A percentile compares a stretch with the other conserved stretches of the same genome.
These are phyloP conservation scores for Bubo blakistoni DNA, from an alignment of 2,113 vertebrate genomes.

Conservation along the genomic window DNA sequence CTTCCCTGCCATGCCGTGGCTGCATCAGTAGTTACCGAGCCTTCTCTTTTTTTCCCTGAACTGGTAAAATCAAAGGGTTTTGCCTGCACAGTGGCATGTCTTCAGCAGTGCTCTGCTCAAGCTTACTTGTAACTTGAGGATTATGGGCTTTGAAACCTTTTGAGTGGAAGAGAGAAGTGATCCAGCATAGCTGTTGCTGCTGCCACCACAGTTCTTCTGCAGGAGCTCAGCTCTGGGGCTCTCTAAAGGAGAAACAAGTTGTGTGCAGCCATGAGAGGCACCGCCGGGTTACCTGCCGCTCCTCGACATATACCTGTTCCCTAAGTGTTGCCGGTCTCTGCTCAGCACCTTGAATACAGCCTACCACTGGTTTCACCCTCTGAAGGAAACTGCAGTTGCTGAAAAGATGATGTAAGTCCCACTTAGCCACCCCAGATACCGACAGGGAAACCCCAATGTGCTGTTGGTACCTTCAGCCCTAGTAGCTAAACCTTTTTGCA, in stretches of 20 bases:
- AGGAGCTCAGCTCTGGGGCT: neutral
- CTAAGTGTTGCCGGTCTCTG: rapidly evolving
- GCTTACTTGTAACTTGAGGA: neutral
- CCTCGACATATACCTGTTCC: rapidly evolving
- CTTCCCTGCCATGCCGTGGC: neutral
- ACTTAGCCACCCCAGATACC: neutral
- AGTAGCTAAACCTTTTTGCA: neutral
- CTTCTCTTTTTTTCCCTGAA: neutral
- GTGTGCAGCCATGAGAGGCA: neutral
- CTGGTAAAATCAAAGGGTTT: neutral
- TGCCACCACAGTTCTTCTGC: neutral
- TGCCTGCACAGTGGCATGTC: neutral
- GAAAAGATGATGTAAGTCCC: neutral
- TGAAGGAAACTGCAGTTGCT: neutral
- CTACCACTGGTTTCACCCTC: rapidly evolving
- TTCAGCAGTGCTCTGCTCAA: neutral
- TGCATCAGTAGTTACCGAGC: neutral
- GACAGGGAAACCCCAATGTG: neutral
- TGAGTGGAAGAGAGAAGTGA: neutral
- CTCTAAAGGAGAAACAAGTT: neutral
- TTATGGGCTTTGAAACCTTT: neutral
- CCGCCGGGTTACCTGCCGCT: rapidly evolving
- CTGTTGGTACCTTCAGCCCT: neutral
- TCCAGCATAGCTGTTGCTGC: neutral
- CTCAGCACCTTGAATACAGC: neutral